Evolutionary conservation across 2,888 invertebrate species (phyloP).

Genomic region (Stratiomys singularior): DNA sequence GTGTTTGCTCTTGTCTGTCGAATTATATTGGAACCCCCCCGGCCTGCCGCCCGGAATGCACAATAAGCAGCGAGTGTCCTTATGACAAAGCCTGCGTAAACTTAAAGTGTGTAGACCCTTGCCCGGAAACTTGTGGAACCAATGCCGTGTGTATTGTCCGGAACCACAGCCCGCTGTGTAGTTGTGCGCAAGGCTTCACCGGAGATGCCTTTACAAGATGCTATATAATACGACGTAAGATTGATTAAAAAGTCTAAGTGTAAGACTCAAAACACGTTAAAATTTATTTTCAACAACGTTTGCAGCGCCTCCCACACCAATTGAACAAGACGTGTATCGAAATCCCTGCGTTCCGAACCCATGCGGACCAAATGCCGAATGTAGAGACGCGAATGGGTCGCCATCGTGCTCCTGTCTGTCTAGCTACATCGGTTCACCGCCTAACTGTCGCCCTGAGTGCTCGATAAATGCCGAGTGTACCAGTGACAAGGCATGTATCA

Average conservation of each 20-base stretch:
- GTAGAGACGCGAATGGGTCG: conserved; percentile 70
- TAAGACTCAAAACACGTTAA: neutral
- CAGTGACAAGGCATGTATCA: conserved; percentile 79
- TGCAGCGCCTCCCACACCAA: conserved; percentile 56
- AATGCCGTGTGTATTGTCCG: conserved; percentile 78
- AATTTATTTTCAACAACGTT: neutral
- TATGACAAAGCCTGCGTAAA: conserved; percentile 75
- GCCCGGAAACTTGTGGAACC: conserved; percentile 78
- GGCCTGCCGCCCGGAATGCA: conserved; percentile 77
- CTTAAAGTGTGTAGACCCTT: conserved; percentile 79
- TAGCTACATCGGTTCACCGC: conserved; percentile 77
- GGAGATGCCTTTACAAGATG: conserved; percentile 83
- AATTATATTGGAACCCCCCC: conserved; percentile 76
- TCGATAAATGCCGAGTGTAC: conserved; percentile 79
- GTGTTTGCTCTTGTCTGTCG: conserved; percentile 72
- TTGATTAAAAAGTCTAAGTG: neutral
- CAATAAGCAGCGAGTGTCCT: conserved; percentile 75
- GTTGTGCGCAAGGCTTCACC: conserved; percentile 72
- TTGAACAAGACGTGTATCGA: conserved; percentile 54
- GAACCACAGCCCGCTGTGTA: conserved; percentile 83
- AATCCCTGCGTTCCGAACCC: conserved; percentile 74
- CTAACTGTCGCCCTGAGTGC: conserved; percentile 77
- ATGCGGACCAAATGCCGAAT: conserved; percentile 75
- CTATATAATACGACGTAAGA: conserved; percentile 68
- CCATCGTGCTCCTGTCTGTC: conserved; percentile 74